Percentiles rank a stretch among this genome's conserved stretches.
Evolutionary conservation across 2,797 vertebrate species (phyloP).

Genomic region (Tympanoctomys barrerae): DNA sequence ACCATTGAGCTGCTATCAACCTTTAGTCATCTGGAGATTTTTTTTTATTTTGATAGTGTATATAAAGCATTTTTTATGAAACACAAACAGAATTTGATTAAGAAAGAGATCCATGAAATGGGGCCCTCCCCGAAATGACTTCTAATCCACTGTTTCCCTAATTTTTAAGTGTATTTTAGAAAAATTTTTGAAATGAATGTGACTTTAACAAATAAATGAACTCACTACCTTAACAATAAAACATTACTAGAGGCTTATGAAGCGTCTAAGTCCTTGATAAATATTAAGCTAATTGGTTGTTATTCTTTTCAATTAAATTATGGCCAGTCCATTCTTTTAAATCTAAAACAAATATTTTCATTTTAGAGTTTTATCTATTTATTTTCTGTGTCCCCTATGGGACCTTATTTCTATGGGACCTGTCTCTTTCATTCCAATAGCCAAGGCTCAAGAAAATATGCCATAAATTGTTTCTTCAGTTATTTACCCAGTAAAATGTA

Average conservation of each 20-base stretch:
- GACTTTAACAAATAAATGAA: conserved; percentile 26
- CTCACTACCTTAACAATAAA: conserved; percentile 43
- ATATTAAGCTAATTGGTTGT: not conserved
- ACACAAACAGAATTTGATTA: conserved; percentile 52
- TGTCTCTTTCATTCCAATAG: not conserved
- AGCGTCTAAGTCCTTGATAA: not conserved
- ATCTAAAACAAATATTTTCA: conserved; percentile 32
- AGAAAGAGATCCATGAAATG: not conserved
- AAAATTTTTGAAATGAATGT: not conserved
- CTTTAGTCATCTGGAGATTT: not conserved
- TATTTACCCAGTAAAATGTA: conserved; percentile 6
- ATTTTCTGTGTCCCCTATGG: not conserved
- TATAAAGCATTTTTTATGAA: not conserved
- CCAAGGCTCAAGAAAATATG: not conserved
- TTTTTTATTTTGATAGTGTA: conserved; percentile 33
- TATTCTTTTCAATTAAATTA: conserved; percentile 35
- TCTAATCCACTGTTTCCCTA: conserved; percentile 17
- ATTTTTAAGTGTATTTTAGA: not conserved
- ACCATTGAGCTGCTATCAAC: not conserved
- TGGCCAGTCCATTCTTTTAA: conserved; percentile 1
- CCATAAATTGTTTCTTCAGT: not conserved
- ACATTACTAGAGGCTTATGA: not conserved
- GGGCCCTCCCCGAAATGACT: not conserved
- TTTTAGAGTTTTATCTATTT: not conserved
- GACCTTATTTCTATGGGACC: not conserved